Evolutionary conservation across 2,113 vertebrate species (phyloP).

Genomic region (Chroicocephalus ridibundus): DNA sequence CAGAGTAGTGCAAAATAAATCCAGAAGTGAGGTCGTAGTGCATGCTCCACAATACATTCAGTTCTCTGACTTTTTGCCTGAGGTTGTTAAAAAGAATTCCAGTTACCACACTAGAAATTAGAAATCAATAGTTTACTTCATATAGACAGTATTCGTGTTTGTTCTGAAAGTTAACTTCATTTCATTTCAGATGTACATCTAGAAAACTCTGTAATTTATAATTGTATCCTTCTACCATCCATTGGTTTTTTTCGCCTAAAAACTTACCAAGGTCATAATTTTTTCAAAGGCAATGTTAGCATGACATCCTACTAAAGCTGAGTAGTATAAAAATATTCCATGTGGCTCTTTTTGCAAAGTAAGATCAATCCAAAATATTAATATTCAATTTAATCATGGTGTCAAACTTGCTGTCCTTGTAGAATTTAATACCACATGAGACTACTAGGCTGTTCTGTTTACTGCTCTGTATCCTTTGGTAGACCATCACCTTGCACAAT

Average conservation of each 20-base stretch:
- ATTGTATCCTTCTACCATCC: not conserved
- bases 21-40: not conserved
- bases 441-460: not conserved
- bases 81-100: not conserved
- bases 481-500: not conserved
- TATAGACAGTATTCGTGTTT: not conserved
- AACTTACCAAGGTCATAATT: not conserved
- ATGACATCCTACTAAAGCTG: not conserved
- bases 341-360: not conserved
- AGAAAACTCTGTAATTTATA: not conserved
- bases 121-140: not conserved
- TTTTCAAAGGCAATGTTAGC: not conserved
- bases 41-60: not conserved
- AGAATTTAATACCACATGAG: not conserved
- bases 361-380: not conserved
- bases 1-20: not conserved
- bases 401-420: conserved; percentile 27
- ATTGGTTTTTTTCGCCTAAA: not conserved
- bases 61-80: not conserved
- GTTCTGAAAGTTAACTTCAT: not conserved
- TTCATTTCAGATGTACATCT: not conserved
- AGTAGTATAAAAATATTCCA: not conserved
- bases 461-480: not conserved
- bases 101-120: not conserved
- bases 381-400: not conserved